Evolutionary conservation across 2,113 vertebrate genomes (phyloP), one percentile per base, ranked within the genome.

Genomic region (Piaya cayana): DNA sequence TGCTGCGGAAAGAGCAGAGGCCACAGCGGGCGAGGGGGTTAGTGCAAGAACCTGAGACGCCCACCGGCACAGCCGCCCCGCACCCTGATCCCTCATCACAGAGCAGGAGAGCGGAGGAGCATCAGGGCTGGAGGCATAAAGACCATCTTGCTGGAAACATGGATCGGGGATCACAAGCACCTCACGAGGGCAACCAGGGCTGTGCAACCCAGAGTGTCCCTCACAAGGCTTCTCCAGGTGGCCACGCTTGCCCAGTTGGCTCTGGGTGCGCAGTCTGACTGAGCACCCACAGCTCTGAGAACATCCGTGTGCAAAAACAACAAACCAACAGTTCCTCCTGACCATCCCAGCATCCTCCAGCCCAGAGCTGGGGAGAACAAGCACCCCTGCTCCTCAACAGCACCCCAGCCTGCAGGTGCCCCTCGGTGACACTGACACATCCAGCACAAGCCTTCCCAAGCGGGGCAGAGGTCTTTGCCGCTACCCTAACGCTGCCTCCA

Each of bases 1-100:
- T 97, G 98, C 99, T 99, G 98, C 0, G 32, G 94, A 80, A 92
- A 76, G 37, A 97, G 93, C 43, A 96, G 82, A 95, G 63, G 16
- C 86, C 95, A 27, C 65, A 26, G 11, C 0, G n/a, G 15, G 82
- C 8, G 0, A 4, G n/a, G 7, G 71, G 72, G 90, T 93, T 82
- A 94, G 32, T 4, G 43, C 21, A 8, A 71, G 39, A 43, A 7
- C 8, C 1, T 0, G 6, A 16, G 1, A 4, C 1, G 5, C 26
- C 22, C 12, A 1, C n/a, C 0, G 1, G 49, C 21, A 34, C 43
- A 22, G 47, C 25, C 9, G 21, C 49, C 60, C 72, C 1, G 1
- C 2, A 42, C 43, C 69, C 30, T 56, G 18, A 94, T 88, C 22
- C 52, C 90, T 30, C 58, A 96, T 32, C 1, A 1, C 4, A 2